Evolutionary conservation across 2,888 invertebrate genomes (phyloP), one percentile per base, ranked within the genome.

Genomic region (Carpatolechia fugitivella): DNA sequence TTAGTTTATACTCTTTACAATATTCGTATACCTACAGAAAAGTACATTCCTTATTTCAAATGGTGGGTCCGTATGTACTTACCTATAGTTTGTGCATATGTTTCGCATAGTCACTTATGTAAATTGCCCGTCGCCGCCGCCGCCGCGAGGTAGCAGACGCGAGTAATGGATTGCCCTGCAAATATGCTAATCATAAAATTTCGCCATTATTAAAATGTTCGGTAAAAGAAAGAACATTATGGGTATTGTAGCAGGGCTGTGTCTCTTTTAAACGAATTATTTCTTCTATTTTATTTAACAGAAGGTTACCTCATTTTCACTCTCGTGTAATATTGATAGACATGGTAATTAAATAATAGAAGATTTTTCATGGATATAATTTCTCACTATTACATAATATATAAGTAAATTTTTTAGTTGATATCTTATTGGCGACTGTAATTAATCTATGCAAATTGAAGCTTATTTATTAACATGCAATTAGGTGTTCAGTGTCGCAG

Each of bases 151-250:
- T 61, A 60, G 65, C 68, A 64, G 68, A 67, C 70, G 67, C 63
- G 66, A 65, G 72, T 80, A 80, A 80, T 78, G 72, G 75, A 78
- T 81, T 76, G 76, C 77, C 66, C 63, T 70, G 70, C 70, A 72
- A 76, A 70, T 81, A 84, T 84, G 84, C 74, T 82, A 82, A 84
- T 80, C 67, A 68, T 66, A 72, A 68, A 77, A 80, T 80, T 78
- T 78, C 66, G 60, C 76, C 69, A 72, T 78, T 78, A 83, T 81
- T 81, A 79, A 80, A 82, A 80, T 65, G 70, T 76, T 69, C 68
- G 62, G 66, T 70, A 72, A 77, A 81, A 80, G 76, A 78, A 78
- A 67, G 70, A 72, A 70, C 69, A 70, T 74, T 77, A 75, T 72
- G 66, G 66, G 58, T 62, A 64, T 66, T 66, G 63, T 65, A 59